Conservation (phyloP, 2,797 vertebrate species). For the Gymnopithys bicolor region DNA sequence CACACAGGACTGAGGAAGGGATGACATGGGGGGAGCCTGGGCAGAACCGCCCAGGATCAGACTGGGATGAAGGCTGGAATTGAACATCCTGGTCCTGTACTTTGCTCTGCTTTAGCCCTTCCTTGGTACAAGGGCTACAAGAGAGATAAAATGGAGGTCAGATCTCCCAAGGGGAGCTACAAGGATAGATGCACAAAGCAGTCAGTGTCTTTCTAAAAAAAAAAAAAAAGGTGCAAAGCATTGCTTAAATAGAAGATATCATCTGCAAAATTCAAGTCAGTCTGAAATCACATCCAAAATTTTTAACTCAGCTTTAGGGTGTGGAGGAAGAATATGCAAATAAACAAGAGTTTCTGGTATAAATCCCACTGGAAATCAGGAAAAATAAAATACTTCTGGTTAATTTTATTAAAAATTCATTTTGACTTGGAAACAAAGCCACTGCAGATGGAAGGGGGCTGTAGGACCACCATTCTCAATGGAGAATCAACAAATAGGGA, state of each 20-base stretch:
- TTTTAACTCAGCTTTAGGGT: not conserved
- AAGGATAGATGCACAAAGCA: not conserved
- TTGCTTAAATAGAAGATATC: not conserved
- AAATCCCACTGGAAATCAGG: not conserved
- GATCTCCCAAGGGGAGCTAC: not conserved
- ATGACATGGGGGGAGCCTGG: rapidly evolving
- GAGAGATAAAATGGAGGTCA: not conserved
- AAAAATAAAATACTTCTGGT: not conserved
- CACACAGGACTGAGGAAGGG: not conserved
- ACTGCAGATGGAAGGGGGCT: not conserved
- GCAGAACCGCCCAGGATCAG: not conserved
- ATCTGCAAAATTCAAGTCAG: not conserved
- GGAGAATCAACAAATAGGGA: not conserved
- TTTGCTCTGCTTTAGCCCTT: not conserved
- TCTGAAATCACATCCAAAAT: not conserved
- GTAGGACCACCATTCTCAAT: not conserved
- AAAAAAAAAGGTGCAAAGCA: not conserved
- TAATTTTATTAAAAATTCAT: not conserved
- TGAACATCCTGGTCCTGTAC: not conserved
- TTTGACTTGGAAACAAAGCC: not conserved
- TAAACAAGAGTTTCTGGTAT: not conserved
- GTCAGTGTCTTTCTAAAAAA: not conserved
- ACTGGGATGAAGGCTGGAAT: not conserved
- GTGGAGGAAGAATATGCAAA: not conserved
- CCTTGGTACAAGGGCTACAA: not conserved